phyloP scores from a whole-genome alignment of 2,797 vertebrate genomes.

The Rhinophrynus dorsalis region DNA sequence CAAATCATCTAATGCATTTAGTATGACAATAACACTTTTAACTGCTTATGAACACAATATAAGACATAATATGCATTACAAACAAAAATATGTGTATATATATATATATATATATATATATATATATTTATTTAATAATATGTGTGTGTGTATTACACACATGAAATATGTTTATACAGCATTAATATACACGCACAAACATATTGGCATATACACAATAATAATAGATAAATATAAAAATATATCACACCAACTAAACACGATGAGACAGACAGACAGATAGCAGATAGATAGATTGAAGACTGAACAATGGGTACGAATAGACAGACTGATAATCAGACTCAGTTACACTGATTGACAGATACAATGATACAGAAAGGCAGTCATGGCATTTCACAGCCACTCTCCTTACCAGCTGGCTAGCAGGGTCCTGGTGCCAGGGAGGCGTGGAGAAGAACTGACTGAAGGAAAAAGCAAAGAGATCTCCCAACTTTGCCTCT shows the following conservation, averaged over 20 bases:
- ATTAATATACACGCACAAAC: too few relatives aligned
- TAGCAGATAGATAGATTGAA: not conserved
- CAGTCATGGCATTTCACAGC: conserved; percentile 19
- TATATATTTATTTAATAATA: too few relatives aligned
- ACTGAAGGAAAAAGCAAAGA: conserved; percentile 39
- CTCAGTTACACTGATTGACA: not conserved
- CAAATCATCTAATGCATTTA: too few relatives aligned
- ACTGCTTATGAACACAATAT: too few relatives aligned
- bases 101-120: too few relatives aligned
- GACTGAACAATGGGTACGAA: not conserved
- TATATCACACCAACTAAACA: conserved; percentile 61
- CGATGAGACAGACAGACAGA: conserved; percentile 51
- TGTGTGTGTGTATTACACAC: too few relatives aligned
- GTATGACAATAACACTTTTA: too few relatives aligned
- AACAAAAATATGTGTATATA: too few relatives aligned
- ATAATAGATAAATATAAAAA: too few relatives aligned
- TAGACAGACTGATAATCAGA: not conserved
- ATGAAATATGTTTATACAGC: too few relatives aligned
- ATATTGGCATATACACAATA: too few relatives aligned
- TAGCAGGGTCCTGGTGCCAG: conserved; percentile 37
- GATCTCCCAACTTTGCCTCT: conserved; percentile 35
- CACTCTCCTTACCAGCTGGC: conserved; percentile 42
- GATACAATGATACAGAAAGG: not conserved
- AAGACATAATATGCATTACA: too few relatives aligned
- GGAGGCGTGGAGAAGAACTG: conserved; percentile 49